Percentiles rank a stretch among this genome's conserved stretches.
These are phyloP conservation scores for Neodon shergylaensis DNA, from an alignment of 2,113 vertebrate species.

Conservation along the genomic window DNA sequence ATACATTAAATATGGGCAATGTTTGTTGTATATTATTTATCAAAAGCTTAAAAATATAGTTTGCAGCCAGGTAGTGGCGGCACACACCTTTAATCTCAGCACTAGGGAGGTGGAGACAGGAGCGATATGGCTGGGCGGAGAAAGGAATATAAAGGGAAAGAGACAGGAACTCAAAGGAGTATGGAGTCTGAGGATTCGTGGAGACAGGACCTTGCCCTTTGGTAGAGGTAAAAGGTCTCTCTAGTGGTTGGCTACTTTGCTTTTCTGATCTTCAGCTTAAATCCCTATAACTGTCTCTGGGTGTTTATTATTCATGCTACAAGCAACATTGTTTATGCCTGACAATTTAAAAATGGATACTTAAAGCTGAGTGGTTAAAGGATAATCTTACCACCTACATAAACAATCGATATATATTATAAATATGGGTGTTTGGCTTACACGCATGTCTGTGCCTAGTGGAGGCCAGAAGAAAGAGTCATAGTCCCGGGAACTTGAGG, in stretches of 20 bases:
- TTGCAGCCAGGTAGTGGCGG: not conserved
- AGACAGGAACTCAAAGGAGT: too few species aligned
- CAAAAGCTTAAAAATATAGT: not conserved
- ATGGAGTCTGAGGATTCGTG: too few species aligned
- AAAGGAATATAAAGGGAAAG: too few species aligned
- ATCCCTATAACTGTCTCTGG: too few species aligned
- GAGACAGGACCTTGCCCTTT: too few species aligned
- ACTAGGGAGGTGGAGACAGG: not conserved
- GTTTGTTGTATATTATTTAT: not conserved
- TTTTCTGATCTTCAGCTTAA: too few species aligned
- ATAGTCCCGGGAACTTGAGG: not conserved
- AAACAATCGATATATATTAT: not conserved
- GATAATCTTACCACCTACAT: conserved; percentile 26
- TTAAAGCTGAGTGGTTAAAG: conserved; percentile 45
- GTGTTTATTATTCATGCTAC: too few species aligned
- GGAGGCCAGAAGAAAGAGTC: not conserved
- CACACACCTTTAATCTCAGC: not conserved
- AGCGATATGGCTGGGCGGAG: too few species aligned
- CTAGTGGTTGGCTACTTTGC: too few species aligned
- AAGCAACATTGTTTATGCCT: conserved; percentile 4
- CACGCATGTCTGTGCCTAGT: not conserved
- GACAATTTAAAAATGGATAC: conserved; percentile 38
- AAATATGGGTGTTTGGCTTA: not conserved
- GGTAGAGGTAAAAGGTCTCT: too few species aligned
- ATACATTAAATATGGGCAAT: not conserved